Base-by-base conservation (phyloP, 2,113 vertebrate species). In the Rynchops niger region DNA sequence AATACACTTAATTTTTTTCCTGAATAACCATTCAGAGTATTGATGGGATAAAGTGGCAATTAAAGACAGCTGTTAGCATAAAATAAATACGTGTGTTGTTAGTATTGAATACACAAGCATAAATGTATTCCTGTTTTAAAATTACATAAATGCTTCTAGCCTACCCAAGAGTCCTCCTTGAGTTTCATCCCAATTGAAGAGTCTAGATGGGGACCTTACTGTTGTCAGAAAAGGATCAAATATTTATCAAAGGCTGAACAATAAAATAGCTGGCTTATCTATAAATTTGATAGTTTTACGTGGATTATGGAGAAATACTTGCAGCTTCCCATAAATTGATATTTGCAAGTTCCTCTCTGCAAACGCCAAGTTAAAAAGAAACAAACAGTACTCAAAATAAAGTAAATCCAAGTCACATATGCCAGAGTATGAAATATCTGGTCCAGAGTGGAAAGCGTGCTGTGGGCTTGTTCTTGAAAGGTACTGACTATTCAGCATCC, bases 21-120 rank as follows among this genome's bases (percentile, higher is more conserved):
- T 66, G 82, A 91, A 58, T 66, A 93, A 87, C 72, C 72, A 38
- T 97, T 96, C 82, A 65, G 95, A 94, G 84, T 97, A 93, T 88
- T 90, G 89, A 86, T 97, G 55, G 78, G 73, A 20, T 88, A 92
- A 97, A 91, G 34, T 85, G 70, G 70, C 86, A 93, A 40, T 97
- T 96, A 90, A 90, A 91, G 93, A 95, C 80, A 92, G 59, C 59
- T 94, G n/a, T 87, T 92, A 65, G 45, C 43, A 18, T 81, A 76
- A 90, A 85, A 72, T 88, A 62, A 86, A 42, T 49, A 26, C 0
- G 0, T 29, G 7, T 45, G 29, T 77, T 91, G 30, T 83, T 90
- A 78, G 50, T 55, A 66, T 38, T 74, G 32, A 66, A 61, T 67
- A 21, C 14, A 26, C 14, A 84, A 88, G 18, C 53, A 73, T 62